Evolutionary conservation across 1,140 invertebrate species (phyloP), one percentile per base, ranked within the genome.

Genomic region (Saccostrea cuccullata): DNA sequence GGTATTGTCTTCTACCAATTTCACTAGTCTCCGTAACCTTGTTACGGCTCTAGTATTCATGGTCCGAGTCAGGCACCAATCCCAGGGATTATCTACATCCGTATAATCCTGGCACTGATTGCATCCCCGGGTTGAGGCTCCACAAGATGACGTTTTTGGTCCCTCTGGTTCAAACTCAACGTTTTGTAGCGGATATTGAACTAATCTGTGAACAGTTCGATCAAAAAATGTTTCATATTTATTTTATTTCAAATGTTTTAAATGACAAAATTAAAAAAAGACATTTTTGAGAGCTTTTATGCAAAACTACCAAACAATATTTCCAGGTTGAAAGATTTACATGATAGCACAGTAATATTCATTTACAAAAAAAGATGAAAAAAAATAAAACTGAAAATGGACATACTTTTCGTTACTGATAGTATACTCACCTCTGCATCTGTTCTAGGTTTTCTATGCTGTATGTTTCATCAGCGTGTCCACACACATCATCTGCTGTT

Each of bases 51-150:
- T 87, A 5, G 89, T 86, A 23, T 82, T 88, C 90, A 91, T 91
- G 30, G 88, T 87, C 26, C 90, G 85, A n/a, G 89, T 89, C 15
- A 73, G 70, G 84, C 90, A 91, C 89, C 89, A 90, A 30, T 87
- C 83, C 90, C 89, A 90, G 40, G 89, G 87, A 58, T 91, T 89
- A 9, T 40, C 56, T n/a, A 55, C 67, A 20, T 84, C 84, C 11
- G 64, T 82, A 15, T 36, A 60, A n/a, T 47, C 17, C 20, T 55
- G 15, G 60, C 90, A 90, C 9, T 86, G 64, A 17, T 67, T 89
- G 85, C 90, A 90, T 30, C 40, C 85, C 55, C 90, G 82, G 15
- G 88, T 89, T 11, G 26, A 15, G 13, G 73, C 55, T 17, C 90
- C 88, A 82, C 90, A 90, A 12, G 60, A 55, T 9, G 55, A 47